Percentiles rank a stretch among this genome's conserved stretches.
These are phyloP conservation scores for Leptinotarsa tumamoca DNA, from an alignment of 2,888 invertebrate genomes.

Conservation along the genomic window DNA sequence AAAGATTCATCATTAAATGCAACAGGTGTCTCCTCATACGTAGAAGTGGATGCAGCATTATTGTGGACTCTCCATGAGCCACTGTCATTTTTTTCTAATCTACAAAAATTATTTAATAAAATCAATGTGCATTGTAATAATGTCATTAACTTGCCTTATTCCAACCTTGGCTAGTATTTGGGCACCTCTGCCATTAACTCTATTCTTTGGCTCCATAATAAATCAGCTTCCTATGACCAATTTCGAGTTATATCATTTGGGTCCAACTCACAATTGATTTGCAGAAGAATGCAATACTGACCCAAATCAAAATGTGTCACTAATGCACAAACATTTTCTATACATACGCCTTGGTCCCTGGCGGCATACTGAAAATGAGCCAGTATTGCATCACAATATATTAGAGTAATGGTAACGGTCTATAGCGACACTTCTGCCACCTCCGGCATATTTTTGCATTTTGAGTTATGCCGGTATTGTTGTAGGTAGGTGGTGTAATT, in stretches of 20 bases:
- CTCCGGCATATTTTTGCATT: constrained; percentile 6
- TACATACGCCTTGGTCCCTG: no score
- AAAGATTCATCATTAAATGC: constrained; percentile 8
- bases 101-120: background rate
- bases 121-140: background rate
- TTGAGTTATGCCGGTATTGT: constrained; percentile 12
- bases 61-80: constrained; percentile 4
- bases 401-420: no score
- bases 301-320: background rate
- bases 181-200: background rate
- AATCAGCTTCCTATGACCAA: background rate
- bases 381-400: no score
- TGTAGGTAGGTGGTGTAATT: constrained; percentile 6
- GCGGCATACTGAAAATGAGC: no score
- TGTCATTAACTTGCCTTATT: constrained; percentile 9
- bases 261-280: background rate
- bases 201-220: constrained; percentile 6
- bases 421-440: background rate
- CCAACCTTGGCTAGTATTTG: constrained; percentile 8
- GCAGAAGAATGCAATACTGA: background rate
- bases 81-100: constrained; percentile 1
- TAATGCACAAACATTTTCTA: no score
- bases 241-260: background rate
- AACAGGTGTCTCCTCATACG: constrained; percentile 3
- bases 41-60: constrained; percentile 5